phyloP scores from a whole-genome alignment of 1,140 invertebrate genomes.

The Temnothorax curvispinosus region DNA sequence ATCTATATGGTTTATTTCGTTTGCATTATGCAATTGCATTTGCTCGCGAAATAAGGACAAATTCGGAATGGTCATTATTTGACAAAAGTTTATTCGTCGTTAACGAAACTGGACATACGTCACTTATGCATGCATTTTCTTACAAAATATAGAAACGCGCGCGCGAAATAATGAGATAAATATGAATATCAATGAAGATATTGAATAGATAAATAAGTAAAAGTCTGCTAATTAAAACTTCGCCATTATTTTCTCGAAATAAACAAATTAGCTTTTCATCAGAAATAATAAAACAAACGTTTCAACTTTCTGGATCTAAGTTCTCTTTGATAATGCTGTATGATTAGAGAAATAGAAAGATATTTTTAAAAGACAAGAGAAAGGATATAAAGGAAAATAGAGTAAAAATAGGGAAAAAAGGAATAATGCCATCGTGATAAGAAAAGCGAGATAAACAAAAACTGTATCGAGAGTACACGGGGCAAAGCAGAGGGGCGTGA shows the following conservation, averaged over 20 bases:
- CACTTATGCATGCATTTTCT: background rate
- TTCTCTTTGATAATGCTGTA: background rate
- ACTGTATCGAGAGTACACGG: background rate
- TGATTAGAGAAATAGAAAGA: background rate
- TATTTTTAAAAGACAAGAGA: background rate
- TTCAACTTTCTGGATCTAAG: background rate
- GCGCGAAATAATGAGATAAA: background rate
- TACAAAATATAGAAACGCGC: background rate
- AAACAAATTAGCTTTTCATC: conserved; percentile 5
- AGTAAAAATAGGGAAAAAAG: background rate
- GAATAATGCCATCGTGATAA: background rate
- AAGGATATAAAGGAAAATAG: background rate
- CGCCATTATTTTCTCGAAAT: background rate
- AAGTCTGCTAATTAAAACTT: conserved; percentile 1
- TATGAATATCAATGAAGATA: background rate
- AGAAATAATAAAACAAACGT: background rate
- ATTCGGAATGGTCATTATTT: background rate
- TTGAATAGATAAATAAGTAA: background rate
- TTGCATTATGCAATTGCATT: conserved; percentile 4
- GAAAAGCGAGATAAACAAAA: conserved; percentile 35
- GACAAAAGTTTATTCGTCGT: background rate
- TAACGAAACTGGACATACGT: background rate
- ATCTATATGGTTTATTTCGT: background rate
- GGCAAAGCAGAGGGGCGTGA: background rate
- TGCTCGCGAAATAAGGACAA: background rate